Conservation (phyloP, 2,888 invertebrate species). For the Thymelicus lineola region DNA sequence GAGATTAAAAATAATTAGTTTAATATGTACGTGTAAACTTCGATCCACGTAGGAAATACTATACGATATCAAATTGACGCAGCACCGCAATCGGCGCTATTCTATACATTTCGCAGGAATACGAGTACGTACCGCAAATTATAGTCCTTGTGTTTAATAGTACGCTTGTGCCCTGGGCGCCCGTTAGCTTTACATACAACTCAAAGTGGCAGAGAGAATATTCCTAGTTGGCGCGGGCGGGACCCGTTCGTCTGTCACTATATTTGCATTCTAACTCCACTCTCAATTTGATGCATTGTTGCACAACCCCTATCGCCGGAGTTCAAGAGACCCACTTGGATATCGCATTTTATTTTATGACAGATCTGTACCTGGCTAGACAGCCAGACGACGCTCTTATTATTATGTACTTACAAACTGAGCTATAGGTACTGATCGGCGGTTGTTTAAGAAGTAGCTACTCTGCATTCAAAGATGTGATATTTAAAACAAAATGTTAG, state of each 20-base stretch:
- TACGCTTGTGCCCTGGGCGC: conserved; percentile 23
- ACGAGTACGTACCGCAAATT: not conserved
- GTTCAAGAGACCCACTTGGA: conserved; percentile 33
- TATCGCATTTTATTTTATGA: conserved; percentile 31
- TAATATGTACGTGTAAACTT: not conserved
- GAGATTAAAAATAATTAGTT: no score
- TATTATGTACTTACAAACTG: conserved; percentile 13
- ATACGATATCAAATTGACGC: not conserved
- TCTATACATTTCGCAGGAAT: not conserved
- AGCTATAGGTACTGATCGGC: no score
- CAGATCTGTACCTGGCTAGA: conserved; percentile 25
- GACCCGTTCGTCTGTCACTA: conserved; percentile 51
- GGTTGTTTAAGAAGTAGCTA: not conserved
- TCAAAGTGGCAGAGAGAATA: conserved; percentile 44
- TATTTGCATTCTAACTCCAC: conserved; percentile 62
- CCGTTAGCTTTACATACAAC: conserved; percentile 28
- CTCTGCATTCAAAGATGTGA: no score
- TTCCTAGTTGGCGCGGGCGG: conserved; percentile 39
- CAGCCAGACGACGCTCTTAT: conserved; percentile 18
- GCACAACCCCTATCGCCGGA: conserved; percentile 45
- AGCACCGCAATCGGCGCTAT: not conserved
- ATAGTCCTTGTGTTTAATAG: conserved; percentile 22
- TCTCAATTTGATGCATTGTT: conserved; percentile 61
- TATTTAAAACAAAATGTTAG: no score
- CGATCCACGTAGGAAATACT: not conserved